These are phyloP conservation scores for Xiphophorus birchmanni DNA, from an alignment of 2,797 vertebrate genomes.

Conservation along the genomic window DNA sequence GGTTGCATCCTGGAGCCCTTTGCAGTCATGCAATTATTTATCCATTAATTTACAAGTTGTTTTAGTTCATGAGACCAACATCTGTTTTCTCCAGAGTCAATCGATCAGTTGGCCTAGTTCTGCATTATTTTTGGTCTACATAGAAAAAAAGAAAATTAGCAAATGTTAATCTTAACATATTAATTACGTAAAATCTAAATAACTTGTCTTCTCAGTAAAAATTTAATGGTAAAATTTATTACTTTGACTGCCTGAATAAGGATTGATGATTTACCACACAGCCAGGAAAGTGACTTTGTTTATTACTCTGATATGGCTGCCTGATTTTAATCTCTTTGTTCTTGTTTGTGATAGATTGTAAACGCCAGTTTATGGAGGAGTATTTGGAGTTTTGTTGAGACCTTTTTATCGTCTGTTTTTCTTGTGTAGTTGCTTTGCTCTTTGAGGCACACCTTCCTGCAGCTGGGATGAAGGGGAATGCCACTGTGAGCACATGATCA, in stretches of 20 bases:
- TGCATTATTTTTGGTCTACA: background rate
- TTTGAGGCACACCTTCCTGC: constrained; percentile 42
- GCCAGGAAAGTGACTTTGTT: constrained; percentile 15
- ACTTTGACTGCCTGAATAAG: constrained; percentile 14
- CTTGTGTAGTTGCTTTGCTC: constrained; percentile 17
- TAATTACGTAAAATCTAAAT: background rate
- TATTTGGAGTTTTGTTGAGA: constrained; percentile 6
- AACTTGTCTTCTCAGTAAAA: constrained; percentile 11
- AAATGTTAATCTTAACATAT: background rate
- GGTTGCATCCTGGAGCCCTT: background rate
- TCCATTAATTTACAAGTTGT: background rate
- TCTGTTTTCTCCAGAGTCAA: background rate
- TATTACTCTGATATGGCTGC: constrained; percentile 19
- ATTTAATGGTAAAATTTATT: constrained; percentile 25
- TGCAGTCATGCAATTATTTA: background rate
- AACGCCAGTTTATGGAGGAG: constrained; percentile 1
- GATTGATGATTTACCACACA: constrained; percentile 20
- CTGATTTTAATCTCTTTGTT: constrained; percentile 21
- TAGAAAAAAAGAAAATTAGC: background rate
- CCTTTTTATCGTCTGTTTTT: constrained; percentile 28
- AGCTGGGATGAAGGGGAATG: constrained; percentile 72
- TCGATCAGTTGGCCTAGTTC: background rate
- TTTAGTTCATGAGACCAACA: background rate
- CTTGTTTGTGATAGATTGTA: constrained; percentile 23
- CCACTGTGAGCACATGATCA: constrained; percentile 56